Evolutionary conservation across 2,797 vertebrate genomes (phyloP).

Genomic region (Ctenopoma multispine): DNA sequence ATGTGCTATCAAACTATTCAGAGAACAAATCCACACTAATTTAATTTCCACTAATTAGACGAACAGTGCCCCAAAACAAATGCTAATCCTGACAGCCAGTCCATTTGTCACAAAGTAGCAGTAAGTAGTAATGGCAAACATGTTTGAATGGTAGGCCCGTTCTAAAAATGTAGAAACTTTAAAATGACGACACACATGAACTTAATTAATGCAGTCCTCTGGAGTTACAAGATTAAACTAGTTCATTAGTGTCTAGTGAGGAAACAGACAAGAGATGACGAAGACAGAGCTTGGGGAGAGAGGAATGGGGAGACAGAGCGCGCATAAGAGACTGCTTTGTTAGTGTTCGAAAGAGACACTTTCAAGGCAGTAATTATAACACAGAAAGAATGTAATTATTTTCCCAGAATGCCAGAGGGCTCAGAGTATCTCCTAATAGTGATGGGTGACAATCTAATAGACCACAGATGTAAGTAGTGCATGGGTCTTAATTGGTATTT

Average conservation of each 20-base stretch:
- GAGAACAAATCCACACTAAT: neutral
- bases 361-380: conserved; percentile 79
- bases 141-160: neutral
- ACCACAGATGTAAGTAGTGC: conserved; percentile 56
- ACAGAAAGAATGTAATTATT: conserved; percentile 78
- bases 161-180: conserved; percentile 41
- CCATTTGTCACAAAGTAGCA: neutral
- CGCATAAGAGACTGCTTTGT: conserved; percentile 65
- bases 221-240: conserved; percentile 75
- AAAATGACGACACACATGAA: conserved; percentile 37
- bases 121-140: conserved; percentile 18
- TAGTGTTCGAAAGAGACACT: conserved; percentile 72
- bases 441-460: conserved; percentile 80
- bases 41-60: conserved; percentile 28
- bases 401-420: conserved; percentile 73
- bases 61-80: neutral
- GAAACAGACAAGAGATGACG: conserved; percentile 66
- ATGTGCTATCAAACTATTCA: conserved; percentile 17
- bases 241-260: conserved; percentile 78
- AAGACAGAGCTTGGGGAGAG: conserved; percentile 56
- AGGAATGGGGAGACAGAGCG: conserved; percentile 24
- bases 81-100: neutral
- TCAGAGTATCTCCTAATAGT: conserved; percentile 68
- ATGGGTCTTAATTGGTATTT: conserved; percentile 74
- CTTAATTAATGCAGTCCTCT: conserved; percentile 69